A percentile compares a stretch with the other conserved stretches of the same genome.
Conservation (phyloP, 1,140 invertebrate genomes). For the Pteromalus puparum region DNA sequence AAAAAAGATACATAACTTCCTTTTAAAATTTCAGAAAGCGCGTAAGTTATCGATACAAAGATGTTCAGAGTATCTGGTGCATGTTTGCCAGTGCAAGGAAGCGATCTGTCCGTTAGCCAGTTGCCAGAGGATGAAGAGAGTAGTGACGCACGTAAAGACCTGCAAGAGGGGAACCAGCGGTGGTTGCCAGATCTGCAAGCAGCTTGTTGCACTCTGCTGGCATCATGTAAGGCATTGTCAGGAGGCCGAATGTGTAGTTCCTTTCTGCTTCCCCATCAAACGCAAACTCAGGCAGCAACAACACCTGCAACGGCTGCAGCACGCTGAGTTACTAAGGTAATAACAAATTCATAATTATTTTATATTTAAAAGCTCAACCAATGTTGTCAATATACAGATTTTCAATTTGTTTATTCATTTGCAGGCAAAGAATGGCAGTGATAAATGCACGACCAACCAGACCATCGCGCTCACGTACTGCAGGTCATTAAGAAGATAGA, state of each 20-base stretch:
- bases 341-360: slow-evolving; percentile 24
- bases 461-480: slow-evolving; percentile 88
- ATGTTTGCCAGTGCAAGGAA: slow-evolving; percentile 98
- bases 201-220: slow-evolving; percentile 97
- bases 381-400: slow-evolving; percentile 22
- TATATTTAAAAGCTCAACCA: neutral
- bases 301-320: slow-evolving; percentile 89
- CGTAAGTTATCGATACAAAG: slow-evolving; percentile 95
- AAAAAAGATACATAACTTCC: neutral
- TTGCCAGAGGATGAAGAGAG: slow-evolving; percentile 99
- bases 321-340: slow-evolving; percentile 80
- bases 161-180: slow-evolving; percentile 98
- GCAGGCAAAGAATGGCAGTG: slow-evolving; percentile 92
- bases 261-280: slow-evolving; percentile 98
- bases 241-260: slow-evolving; percentile 96
- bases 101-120: slow-evolving; percentile 97
- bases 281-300: slow-evolving; percentile 98
- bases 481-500: slow-evolving; percentile 94
- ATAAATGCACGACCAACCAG: slow-evolving; percentile 83
- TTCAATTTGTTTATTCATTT: neutral
- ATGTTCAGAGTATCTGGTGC: slow-evolving; percentile 98
- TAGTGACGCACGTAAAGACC: slow-evolving; percentile 96
- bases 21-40: slow-evolving; percentile 81
- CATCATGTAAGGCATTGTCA: slow-evolving; percentile 99
- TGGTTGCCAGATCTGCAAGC: slow-evolving; percentile 98